Evolutionary conservation across 2,797 vertebrate genomes (phyloP), one percentile per base, ranked within the genome.

Genomic region (Lepus townsendii): DNA sequence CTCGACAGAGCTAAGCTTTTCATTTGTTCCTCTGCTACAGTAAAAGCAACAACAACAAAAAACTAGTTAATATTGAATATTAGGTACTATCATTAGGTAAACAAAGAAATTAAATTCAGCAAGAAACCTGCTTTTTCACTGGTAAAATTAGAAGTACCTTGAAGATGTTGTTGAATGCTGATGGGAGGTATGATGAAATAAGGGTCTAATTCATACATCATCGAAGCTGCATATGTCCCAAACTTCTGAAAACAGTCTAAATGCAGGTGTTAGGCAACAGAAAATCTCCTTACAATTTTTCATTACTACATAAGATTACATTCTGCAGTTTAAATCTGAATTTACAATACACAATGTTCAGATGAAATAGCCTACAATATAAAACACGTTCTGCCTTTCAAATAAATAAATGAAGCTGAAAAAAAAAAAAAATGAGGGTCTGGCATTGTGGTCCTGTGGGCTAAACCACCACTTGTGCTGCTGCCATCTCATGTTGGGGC

Each of bases 21-120:
- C 38, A 38, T 57, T 38, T 76, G 62, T 84, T 71, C 57, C 4
- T 80, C 35, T 10, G 26, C 5, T 14, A 7, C 8, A n/a, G 14
- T 42, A 79, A 62, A 90, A 79, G 65, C 35, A 92, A 26, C 88
- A 38, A 4, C 22, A 42, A 42, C 7, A 42, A 47, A 47, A 47
- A 47, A 8, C 42, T 47, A 9, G 42, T 2, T 3, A 57, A 11
- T 19, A 76, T 0, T 30, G 42, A 66, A 82, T 62, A 62, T 30
- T 13, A 47, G 86, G 71, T 66, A 32, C 35, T 22, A 2, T 72
- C 42, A 38, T 4, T 65, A 22, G 26, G 3, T 47, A 68, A 83
- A 35, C 47, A 87, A 83, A 32, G 78, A 76, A 38, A 66, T 69
- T 83, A 90, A 69, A 83, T 63, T 94, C 30, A 42, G 11, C 27